These are phyloP conservation scores for Agrochola macilenta DNA, from an alignment of 2,888 invertebrate genomes.

Conservation along the genomic window DNA sequence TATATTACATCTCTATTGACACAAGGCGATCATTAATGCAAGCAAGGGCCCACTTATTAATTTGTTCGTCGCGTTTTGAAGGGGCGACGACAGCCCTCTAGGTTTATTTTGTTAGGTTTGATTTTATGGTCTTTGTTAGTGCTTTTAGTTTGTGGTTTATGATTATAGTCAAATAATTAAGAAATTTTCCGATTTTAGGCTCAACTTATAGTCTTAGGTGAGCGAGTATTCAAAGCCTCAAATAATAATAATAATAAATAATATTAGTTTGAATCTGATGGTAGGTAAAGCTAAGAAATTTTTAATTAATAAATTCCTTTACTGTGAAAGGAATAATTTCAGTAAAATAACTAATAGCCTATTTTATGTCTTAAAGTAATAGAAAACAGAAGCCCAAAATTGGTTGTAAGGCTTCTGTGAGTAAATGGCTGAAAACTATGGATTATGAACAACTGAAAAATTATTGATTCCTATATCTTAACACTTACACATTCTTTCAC, in stretches of 20 bases:
- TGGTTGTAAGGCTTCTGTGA: too few species aligned
- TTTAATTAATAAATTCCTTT: not conserved
- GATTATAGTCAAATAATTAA: conserved; percentile 47
- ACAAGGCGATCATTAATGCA: conserved; percentile 89
- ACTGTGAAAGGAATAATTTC: not conserved
- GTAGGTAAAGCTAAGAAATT: too few species aligned
- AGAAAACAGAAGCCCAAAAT: too few species aligned
- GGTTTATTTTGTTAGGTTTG: conserved; percentile 87
- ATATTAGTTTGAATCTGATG: not conserved
- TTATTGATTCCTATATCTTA: too few species aligned
- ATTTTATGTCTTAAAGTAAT: not conserved
- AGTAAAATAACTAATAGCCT: not conserved
- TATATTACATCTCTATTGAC: conserved; percentile 89
- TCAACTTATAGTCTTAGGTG: not conserved
- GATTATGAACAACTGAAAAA: too few species aligned
- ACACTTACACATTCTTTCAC: too few species aligned
- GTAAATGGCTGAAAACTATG: too few species aligned
- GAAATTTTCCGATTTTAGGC: not conserved
- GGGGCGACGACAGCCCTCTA: conserved; percentile 81
- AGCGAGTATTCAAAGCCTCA: not conserved
- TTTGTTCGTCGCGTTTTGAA: conserved; percentile 84
- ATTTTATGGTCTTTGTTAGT: conserved; percentile 82
- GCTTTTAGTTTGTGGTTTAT: conserved; percentile 49
- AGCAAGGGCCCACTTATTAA: conserved; percentile 89
- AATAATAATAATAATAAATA: not conserved